A percentile compares a stretch with the other conserved stretches of the same genome.
Evolutionary conservation across 2,113 vertebrate genomes (phyloP).

Genomic region (Clarias macrocephalus): DNA sequence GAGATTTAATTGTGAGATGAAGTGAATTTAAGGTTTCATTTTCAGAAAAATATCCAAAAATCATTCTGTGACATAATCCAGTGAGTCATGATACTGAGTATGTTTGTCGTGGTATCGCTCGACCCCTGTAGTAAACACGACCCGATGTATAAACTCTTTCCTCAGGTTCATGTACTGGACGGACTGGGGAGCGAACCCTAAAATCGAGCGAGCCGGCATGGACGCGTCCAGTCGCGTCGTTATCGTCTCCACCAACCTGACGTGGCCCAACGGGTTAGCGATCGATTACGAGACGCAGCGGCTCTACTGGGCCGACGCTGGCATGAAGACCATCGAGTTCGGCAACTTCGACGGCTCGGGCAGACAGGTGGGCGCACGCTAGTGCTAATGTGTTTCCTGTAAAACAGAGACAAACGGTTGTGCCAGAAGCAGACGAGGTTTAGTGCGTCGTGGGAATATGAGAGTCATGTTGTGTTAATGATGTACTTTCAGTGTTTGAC

Average conservation of each 20-base stretch:
- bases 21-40: not conserved
- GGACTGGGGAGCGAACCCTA: slow-evolving; percentile 97
- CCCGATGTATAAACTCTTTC: not conserved
- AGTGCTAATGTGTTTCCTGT: not conserved
- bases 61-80: not conserved
- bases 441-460: not conserved
- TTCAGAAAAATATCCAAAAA: not conserved
- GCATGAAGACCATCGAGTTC: slow-evolving; percentile 96
- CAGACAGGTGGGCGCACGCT: slow-evolving; percentile 78
- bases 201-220: slow-evolving; percentile 97
- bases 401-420: not conserved
- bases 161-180: slow-evolving; percentile 98
- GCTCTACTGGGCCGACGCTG: slow-evolving; percentile 96
- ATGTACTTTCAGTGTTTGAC: not conserved
- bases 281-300: slow-evolving; percentile 90
- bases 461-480: not conserved
- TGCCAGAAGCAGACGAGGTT: too few species aligned
- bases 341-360: slow-evolving; percentile 88
- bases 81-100: too few species aligned
- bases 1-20: not conserved
- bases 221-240: slow-evolving; percentile 88
- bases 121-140: not conserved
- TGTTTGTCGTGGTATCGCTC: not conserved
- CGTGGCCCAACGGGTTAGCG: slow-evolving; percentile 95
- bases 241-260: slow-evolving; percentile 94